These are phyloP conservation scores for Carcharodon carcharias DNA, from an alignment of 2,797 vertebrate genomes.

Conservation along the genomic window DNA sequence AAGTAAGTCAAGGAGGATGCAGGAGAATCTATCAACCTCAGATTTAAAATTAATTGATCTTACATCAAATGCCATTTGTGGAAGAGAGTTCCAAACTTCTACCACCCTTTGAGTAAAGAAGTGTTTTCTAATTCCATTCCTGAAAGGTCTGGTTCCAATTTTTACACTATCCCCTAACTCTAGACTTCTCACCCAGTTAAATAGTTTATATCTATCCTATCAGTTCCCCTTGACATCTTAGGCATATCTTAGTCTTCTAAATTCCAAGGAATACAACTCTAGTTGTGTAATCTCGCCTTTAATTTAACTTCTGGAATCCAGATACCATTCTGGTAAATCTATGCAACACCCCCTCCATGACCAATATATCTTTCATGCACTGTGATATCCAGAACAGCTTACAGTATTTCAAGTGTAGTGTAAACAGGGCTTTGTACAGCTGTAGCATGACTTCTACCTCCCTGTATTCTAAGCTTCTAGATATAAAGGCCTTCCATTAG, in stretches of 20 bases:
- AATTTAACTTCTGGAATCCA: not conserved
- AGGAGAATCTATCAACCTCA: not conserved
- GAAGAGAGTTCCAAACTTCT: not conserved
- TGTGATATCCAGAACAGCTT: no score
- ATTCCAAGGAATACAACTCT: not conserved
- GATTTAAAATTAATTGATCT: not conserved
- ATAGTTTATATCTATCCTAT: not conserved
- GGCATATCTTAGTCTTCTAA: not conserved
- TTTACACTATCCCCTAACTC: not conserved
- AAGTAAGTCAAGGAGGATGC: not conserved
- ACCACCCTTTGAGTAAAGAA: not conserved
- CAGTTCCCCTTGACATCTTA: not conserved
- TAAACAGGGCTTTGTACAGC: not conserved
- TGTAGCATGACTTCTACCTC: not conserved
- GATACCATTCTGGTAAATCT: not conserved
- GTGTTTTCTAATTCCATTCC: not conserved
- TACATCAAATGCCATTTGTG: not conserved
- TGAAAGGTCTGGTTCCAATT: not conserved
- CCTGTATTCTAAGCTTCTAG: not conserved
- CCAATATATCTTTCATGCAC: not conserved
- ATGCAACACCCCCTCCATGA: not conserved
- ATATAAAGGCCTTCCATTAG: not conserved
- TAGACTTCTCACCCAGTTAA: not conserved
- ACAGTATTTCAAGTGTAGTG: not conserved
- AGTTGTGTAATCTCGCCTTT: not conserved